Percentiles rank a stretch among this genome's conserved stretches.
phyloP scores from a whole-genome alignment of 2,797 vertebrate genomes.

The Aulostomus chinensis region DNA sequence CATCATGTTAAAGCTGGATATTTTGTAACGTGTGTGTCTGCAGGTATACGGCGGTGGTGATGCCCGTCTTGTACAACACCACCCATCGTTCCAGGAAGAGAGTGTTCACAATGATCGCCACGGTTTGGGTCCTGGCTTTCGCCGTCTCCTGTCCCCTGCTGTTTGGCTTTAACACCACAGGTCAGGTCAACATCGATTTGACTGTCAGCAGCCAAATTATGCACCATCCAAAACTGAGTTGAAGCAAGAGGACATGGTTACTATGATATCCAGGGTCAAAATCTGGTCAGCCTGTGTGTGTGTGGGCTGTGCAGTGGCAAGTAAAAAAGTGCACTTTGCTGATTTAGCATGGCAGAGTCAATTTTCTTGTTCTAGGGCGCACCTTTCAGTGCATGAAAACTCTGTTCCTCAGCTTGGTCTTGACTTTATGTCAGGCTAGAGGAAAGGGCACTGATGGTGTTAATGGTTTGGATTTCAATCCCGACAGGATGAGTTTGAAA shows the following conservation, averaged over 20 bases:
- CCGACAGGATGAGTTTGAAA: background rate
- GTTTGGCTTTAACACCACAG: constrained; percentile 96
- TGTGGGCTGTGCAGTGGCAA: no score
- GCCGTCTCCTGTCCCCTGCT: constrained; percentile 92
- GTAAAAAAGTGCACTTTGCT: background rate
- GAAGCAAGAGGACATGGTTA: background rate
- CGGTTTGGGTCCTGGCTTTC: constrained; percentile 91
- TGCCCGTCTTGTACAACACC: constrained; percentile 91
- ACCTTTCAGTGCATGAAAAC: background rate
- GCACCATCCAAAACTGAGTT: background rate
- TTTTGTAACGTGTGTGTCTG: constrained; percentile 15
- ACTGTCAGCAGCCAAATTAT: background rate
- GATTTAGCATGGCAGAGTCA: constrained; percentile 8
- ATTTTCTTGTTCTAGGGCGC: background rate
- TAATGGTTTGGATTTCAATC: background rate
- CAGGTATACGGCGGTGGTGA: constrained; percentile 95
- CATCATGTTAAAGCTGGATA: background rate
- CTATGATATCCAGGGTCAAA: constrained; percentile 5
- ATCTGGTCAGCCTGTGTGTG: background rate
- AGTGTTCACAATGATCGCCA: constrained; percentile 88
- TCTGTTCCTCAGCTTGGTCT: background rate
- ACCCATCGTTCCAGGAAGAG: constrained; percentile 89
- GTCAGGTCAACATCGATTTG: constrained; percentile 67
- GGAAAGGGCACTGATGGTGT: background rate
- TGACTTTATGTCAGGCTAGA: constrained; percentile 4